Evolutionary conservation across 2,888 invertebrate genomes (phyloP), one percentile per base, ranked within the genome.

Genomic region (Cecidostiba fungosa): DNA sequence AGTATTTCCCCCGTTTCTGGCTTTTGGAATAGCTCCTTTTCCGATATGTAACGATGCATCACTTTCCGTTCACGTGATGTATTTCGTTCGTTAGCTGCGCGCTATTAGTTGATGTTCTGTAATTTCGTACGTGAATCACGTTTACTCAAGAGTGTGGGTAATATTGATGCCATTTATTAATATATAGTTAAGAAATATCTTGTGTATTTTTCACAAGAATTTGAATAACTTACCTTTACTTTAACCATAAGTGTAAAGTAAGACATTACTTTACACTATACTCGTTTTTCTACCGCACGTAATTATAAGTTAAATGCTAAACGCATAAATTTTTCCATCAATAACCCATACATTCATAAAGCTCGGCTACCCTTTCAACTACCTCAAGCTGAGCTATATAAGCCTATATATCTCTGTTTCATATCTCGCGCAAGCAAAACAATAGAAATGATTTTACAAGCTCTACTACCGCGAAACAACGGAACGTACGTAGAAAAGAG

Each of bases 361-460:
- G 19, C 3, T 50, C 47, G 0, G 14, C 14, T 8, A 50, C 14
- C 47, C 47, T 10, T 50, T 16, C 3, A 50, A 50, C 47, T 1
- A 50, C 47, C 19, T 50, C 47, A 50, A 50, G 16, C 47, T 10
- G 16, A 14, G 4, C 19, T 2, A 26, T 77, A 59, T 50, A 70
- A 81, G 81, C 70, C 77, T 80, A 54, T 54, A 50, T 80, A 69
- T 82, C 69, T 73, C n/a, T 47, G 23, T 76, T 26, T 23, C 36
- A 14, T 36, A 70, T 73, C 79, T 54, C 4, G 1, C 0, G 12
- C 66, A 54, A 50, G 14, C 32, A 72, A 59, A 83, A 85, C 82
- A 86, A 80, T 82, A 79, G 78, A 62, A 84, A 83, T 62, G 47
- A 86, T 77, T 81, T 80, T 84, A 80, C 77, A 77, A 81, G 70